Conservation (phyloP, 2,888 invertebrate species). For the Harpalus rubripes region DNA sequence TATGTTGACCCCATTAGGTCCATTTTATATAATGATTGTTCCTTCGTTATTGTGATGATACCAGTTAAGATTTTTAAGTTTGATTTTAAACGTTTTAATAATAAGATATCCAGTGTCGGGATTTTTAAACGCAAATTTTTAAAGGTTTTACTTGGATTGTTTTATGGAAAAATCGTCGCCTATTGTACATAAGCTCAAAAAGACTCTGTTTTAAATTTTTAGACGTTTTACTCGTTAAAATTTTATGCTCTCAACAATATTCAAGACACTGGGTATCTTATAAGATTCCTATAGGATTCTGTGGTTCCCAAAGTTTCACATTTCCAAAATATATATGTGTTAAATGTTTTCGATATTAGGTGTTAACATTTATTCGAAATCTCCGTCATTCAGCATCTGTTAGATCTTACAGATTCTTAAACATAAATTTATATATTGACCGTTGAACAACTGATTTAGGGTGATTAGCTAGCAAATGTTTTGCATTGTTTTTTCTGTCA, state of each 20-base stretch:
- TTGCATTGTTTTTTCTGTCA: too few relatives aligned
- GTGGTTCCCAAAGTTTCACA: constrained; percentile 21
- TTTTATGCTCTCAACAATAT: constrained; percentile 15
- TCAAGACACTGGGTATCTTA: constrained; percentile 30
- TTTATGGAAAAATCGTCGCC: constrained; percentile 29
- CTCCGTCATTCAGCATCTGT: too few relatives aligned
- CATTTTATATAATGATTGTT: constrained; percentile 61
- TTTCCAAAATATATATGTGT: constrained; percentile 23
- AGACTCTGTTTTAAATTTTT: constrained; percentile 46
- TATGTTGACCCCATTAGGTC: constrained; percentile 23
- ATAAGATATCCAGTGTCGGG: constrained; percentile 33
- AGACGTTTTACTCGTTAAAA: constrained; percentile 42
- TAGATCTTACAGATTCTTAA: too few relatives aligned
- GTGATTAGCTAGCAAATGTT: too few relatives aligned
- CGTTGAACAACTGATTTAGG: too few relatives aligned
- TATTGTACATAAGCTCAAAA: constrained; percentile 54
- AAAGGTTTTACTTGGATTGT: constrained; percentile 5
- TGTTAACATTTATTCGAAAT: too few relatives aligned
- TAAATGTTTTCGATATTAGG: constrained; percentile 14
- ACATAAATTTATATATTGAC: too few relatives aligned
- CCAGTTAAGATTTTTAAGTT: constrained; percentile 61
- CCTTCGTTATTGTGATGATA: constrained; percentile 64
- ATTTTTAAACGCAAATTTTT: constrained; percentile 29
- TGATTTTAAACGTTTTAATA: constrained; percentile 52
- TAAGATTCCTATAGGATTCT: background rate